These are phyloP conservation scores for Bubo scandiacus DNA, from an alignment of 2,113 vertebrate species.

Conservation along the genomic window DNA sequence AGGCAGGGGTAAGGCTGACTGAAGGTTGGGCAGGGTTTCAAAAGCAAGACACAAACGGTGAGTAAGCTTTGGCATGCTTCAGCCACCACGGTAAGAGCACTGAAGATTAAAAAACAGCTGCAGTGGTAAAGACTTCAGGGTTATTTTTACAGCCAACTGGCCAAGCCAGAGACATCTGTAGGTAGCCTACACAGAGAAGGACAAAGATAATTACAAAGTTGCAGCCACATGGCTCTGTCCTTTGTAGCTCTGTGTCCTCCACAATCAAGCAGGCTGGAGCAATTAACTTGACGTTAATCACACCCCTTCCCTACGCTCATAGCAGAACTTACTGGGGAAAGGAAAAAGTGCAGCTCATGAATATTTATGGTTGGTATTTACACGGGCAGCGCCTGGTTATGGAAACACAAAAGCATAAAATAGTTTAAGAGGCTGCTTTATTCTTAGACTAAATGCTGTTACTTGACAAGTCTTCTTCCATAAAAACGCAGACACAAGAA, in stretches of 20 bases:
- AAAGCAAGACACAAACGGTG: not conserved
- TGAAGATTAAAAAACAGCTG: not conserved
- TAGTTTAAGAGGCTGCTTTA: not conserved
- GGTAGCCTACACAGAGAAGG: not conserved
- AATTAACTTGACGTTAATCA: not conserved
- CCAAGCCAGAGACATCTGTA: fast-evolving
- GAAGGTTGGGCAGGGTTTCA: not conserved
- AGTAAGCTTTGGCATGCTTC: fast-evolving
- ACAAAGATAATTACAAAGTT: not conserved
- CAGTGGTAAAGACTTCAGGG: not conserved
- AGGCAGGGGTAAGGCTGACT: not conserved
- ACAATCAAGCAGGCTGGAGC: not conserved
- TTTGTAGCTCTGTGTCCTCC: not conserved
- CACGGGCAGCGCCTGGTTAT: fast-evolving
- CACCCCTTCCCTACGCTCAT: fast-evolving
- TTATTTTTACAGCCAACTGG: not conserved
- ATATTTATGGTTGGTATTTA: not conserved
- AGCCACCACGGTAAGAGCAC: fast-evolving
- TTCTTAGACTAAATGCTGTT: not conserved
- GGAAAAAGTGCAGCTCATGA: not conserved
- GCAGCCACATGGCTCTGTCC: not conserved
- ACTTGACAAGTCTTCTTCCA: not conserved
- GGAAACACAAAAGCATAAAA: not conserved
- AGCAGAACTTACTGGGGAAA: not conserved
- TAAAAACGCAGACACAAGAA: fast-evolving